phyloP scores from a whole-genome alignment of 2,797 vertebrate genomes.

The Aphelocoma californica region DNA sequence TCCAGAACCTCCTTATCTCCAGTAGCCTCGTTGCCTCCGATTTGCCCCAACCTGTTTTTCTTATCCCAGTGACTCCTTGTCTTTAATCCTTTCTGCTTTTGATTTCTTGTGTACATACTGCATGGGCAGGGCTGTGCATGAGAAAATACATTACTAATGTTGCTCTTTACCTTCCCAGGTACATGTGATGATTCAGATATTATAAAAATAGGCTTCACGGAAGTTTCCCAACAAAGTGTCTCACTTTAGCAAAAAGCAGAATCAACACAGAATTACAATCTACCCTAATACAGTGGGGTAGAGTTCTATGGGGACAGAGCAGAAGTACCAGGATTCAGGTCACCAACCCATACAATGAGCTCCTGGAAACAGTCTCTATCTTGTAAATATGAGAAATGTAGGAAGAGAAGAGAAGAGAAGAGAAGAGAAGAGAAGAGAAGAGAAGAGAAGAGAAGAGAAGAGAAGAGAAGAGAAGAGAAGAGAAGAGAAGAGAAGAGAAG shows the following conservation, averaged over 20 bases:
- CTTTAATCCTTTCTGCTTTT: constrained; percentile 29
- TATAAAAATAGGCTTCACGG: not conserved
- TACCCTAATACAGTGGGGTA: not conserved
- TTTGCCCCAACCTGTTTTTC: constrained; percentile 5
- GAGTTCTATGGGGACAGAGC: not conserved
- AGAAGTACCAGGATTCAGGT: not conserved
- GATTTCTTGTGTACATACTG: constrained; percentile 23
- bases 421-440: no score
- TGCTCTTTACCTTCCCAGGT: constrained; percentile 9
- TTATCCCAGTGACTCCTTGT: not conserved
- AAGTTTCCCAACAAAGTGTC: not conserved
- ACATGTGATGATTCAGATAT: not conserved
- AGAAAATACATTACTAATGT: not conserved
- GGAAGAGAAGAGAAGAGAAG: not conserved
- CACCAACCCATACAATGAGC: not conserved
- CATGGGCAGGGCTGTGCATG: not conserved
- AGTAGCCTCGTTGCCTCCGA: not conserved
- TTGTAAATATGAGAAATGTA: not conserved
- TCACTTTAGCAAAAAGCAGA: not conserved
- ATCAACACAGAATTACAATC: not conserved
- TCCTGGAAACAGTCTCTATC: not conserved
- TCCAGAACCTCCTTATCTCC: not conserved
- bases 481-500: no score
- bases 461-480: no score
- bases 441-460: no score